phyloP scores from a whole-genome alignment of 2,888 invertebrate species.

The Eupithecia vulgata region DNA sequence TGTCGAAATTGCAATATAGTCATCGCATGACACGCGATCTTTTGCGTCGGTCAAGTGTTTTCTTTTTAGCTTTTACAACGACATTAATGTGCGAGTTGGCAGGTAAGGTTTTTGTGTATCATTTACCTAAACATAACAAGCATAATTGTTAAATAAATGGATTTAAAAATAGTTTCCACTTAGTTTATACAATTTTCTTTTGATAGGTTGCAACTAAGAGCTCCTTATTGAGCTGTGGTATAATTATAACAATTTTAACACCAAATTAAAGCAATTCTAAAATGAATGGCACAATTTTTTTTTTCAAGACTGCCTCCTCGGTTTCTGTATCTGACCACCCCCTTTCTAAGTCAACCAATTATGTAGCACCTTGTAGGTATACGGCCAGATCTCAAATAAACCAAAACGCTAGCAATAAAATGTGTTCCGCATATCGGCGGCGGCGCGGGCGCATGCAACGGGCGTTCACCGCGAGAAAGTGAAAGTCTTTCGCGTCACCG shows the following conservation, averaged over 20 bases:
- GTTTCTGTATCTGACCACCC: neutral
- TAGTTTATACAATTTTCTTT: neutral
- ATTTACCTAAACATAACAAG: neutral
- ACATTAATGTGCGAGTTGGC: neutral
- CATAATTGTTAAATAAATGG: neutral
- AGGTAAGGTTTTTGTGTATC: neutral
- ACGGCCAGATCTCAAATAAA: constrained; percentile 1
- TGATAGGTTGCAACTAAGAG: neutral
- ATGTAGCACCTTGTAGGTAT: neutral
- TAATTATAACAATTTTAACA: neutral
- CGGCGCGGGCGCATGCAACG: constrained; percentile 22
- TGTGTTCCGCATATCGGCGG: constrained; percentile 25
- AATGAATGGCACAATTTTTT: neutral
- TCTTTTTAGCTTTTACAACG: constrained; percentile 30
- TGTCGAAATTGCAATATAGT: constrained; percentile 33
- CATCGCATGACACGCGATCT: constrained; percentile 35
- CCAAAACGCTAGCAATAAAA: constrained; percentile 20
- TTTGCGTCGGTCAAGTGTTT: constrained; percentile 28
- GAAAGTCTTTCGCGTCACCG: constrained; percentile 32
- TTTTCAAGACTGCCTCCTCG: neutral
- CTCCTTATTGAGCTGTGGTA: neutral
- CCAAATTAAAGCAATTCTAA: too few species aligned
- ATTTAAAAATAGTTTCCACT: neutral
- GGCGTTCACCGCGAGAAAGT: constrained; percentile 35
- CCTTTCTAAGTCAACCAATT: neutral